Conservation (phyloP, 2,797 vertebrate genomes). For the Poeciliopsis presidionis region DNA sequence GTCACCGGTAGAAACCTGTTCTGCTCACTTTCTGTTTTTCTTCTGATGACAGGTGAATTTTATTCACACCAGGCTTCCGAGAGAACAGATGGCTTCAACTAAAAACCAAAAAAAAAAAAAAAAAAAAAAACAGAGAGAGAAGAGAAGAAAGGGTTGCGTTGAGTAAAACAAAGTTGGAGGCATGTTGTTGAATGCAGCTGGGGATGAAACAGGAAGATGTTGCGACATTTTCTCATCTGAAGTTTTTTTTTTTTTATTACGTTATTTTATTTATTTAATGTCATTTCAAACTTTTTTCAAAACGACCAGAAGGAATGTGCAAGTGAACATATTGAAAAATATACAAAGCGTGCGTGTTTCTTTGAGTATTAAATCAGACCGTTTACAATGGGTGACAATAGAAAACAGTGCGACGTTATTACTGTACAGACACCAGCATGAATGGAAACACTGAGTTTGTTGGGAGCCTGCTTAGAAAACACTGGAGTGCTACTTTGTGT, state of each 20-base stretch:
- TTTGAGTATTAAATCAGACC: too few relatives aligned
- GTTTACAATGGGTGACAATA: too few relatives aligned
- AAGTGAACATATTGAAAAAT: too few relatives aligned
- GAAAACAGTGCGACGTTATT: too few relatives aligned
- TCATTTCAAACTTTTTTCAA: not conserved
- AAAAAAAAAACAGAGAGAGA: not conserved
- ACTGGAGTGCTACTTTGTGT: not conserved
- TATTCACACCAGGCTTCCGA: conserved; percentile 44
- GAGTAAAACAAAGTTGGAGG: not conserved
- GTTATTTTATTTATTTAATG: too few relatives aligned
- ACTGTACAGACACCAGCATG: too few relatives aligned
- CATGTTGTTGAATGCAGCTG: not conserved
- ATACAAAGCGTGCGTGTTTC: too few relatives aligned
- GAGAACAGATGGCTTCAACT: conserved; percentile 72
- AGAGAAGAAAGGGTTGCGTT: not conserved
- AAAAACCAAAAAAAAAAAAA: conserved; percentile 10
- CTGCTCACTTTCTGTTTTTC: conserved; percentile 8
- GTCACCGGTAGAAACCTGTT: conserved; percentile 42
- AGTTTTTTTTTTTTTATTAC: not conserved
- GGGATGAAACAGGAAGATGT: not conserved
- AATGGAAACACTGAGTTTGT: too few relatives aligned
- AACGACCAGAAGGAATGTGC: too few relatives aligned
- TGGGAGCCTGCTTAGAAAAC: too few relatives aligned
- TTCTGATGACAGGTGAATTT: conserved; percentile 53
- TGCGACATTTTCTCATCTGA: not conserved